Conservation (phyloP, 2,113 vertebrate genomes). For the Rhinopomastus cyanomelas region DNA sequence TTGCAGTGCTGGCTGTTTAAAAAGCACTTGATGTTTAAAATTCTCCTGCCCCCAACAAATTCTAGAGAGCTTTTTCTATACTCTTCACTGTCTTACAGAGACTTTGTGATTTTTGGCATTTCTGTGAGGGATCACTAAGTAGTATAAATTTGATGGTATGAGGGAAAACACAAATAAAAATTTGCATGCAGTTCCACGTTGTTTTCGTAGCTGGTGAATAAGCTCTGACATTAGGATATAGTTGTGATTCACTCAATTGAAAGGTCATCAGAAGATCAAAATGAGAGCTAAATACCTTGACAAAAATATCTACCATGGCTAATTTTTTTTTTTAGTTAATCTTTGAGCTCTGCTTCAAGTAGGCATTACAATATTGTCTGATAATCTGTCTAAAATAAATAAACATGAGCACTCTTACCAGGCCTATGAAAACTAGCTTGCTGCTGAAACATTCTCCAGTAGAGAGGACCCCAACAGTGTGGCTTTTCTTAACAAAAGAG, state of each 20-base stretch:
- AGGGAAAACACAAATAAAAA: conserved; percentile 36
- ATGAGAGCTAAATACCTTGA: conserved; percentile 45
- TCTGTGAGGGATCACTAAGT: neutral
- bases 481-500: neutral
- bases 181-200: neutral
- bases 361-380: neutral
- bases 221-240: conserved; percentile 7
- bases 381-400: neutral
- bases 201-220: conserved; percentile 41
- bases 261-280: conserved; percentile 51
- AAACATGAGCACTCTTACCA: neutral
- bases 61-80: neutral
- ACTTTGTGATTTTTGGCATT: neutral
- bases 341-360: neutral
- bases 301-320: conserved; percentile 16
- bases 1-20: neutral
- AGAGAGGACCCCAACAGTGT: neutral
- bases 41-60: neutral
- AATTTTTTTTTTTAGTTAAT: neutral
- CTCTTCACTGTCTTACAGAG: neutral
- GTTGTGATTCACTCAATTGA: conserved; percentile 51
- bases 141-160: neutral
- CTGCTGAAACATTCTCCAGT: neutral
- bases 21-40: neutral
- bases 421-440: neutral